phyloP scores from a whole-genome alignment of 2,113 vertebrate species.

The Eidolon helvum region DNA sequence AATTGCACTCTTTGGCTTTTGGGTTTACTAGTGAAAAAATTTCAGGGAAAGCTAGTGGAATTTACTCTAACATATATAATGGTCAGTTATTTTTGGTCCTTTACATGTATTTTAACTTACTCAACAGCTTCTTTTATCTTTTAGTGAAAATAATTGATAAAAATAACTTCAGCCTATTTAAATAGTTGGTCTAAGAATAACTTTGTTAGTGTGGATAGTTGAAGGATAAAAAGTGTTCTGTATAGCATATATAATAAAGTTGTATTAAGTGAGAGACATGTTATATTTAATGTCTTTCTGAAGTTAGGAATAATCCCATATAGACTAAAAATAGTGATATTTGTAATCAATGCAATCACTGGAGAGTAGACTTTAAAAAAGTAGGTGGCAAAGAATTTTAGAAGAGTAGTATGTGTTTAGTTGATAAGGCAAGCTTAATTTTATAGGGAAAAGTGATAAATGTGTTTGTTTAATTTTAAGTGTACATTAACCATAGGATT shows the following conservation, averaged over 20 bases:
- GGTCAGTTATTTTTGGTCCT: background rate
- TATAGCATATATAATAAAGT: background rate
- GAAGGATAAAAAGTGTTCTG: background rate
- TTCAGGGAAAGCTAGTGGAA: background rate
- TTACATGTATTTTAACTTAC: constrained; percentile 38
- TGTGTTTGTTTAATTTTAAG: background rate
- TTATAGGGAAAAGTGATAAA: background rate
- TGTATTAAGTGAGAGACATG: background rate
- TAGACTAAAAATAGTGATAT: background rate
- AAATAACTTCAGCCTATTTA: background rate
- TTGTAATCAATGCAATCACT: background rate
- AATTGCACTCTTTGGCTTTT: constrained; percentile 37
- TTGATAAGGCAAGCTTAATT: background rate
- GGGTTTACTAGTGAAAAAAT: constrained; percentile 7
- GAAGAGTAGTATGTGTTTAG: background rate
- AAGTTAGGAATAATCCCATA: background rate
- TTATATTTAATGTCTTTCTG: background rate
- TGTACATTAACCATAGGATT: background rate
- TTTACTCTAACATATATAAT: background rate
- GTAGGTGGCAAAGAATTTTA: background rate
- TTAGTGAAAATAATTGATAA: constrained; percentile 13
- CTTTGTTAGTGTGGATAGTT: background rate
- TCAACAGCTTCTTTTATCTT: constrained; percentile 14
- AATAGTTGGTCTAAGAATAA: constrained; percentile 48
- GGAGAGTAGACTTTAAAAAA: background rate